These are phyloP conservation scores for Mechanitis mazaeus DNA, from an alignment of 2,888 invertebrate genomes.

Conservation along the genomic window DNA sequence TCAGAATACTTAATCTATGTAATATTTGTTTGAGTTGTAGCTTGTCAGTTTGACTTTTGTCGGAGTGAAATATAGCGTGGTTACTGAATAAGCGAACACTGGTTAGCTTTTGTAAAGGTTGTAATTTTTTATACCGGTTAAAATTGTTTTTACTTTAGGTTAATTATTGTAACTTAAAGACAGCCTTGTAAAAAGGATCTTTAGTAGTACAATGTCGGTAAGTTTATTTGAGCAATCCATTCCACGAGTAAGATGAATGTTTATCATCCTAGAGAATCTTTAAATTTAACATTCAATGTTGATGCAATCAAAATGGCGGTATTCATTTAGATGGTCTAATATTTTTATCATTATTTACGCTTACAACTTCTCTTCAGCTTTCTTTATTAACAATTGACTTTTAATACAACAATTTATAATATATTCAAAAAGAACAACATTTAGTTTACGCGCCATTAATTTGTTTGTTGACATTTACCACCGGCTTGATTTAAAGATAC, in stretches of 20 bases:
- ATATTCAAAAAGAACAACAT: no score
- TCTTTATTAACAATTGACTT: not conserved
- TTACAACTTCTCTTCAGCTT: not conserved
- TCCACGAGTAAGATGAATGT: not conserved
- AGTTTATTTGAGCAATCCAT: not conserved
- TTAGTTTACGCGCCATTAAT: no score
- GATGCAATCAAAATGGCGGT: constrained; percentile 35
- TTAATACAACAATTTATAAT: no score
- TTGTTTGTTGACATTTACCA: not conserved
- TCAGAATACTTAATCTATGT: no score
- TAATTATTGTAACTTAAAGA: not conserved
- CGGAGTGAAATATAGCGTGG: no score
- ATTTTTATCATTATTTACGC: constrained; percentile 5
- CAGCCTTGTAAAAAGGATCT: not conserved
- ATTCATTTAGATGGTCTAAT: constrained; percentile 17
- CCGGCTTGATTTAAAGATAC: not conserved
- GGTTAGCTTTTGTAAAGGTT: not conserved
- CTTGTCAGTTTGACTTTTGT: no score
- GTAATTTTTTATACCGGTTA: not conserved
- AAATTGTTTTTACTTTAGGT: not conserved
- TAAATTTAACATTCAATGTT: constrained; percentile 7
- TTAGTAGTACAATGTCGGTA: not conserved
- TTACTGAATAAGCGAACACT: no score
- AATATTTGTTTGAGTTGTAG: no score
- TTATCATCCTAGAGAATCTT: not conserved